Percentiles rank a stretch among this genome's conserved stretches.
phyloP scores from a whole-genome alignment of 2,113 vertebrate species.

The Cercocebus atys region DNA sequence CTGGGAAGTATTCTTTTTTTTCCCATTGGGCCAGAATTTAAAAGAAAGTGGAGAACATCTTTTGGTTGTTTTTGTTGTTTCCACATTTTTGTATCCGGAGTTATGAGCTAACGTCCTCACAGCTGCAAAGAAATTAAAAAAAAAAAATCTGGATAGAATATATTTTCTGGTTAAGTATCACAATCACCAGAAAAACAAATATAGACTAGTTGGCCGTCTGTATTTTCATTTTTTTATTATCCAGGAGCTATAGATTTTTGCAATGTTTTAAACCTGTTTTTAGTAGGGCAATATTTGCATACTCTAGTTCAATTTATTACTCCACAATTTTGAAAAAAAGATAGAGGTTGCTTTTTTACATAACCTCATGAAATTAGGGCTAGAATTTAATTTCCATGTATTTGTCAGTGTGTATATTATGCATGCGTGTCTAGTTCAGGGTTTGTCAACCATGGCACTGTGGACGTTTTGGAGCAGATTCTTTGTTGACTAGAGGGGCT shows the following conservation, averaged over 20 bases:
- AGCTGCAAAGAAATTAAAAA: neutral
- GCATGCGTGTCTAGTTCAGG: rapidly evolving
- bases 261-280: neutral
- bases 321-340: neutral
- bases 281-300: neutral
- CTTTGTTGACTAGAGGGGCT: too few species aligned
- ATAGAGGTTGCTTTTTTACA: neutral
- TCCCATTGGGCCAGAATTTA: neutral
- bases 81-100: neutral
- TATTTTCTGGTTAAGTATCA: neutral
- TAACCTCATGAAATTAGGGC: neutral
- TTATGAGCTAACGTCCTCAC: neutral
- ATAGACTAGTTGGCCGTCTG: neutral
- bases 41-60: neutral
- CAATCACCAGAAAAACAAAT: neutral
- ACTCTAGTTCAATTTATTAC: neutral
- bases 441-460: neutral
- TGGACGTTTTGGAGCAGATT: neutral
- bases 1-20: neutral
- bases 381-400: rapidly evolving
- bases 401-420: rapidly evolving
- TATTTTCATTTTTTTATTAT: too few species aligned
- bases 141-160: neutral
- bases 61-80: neutral
- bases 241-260: neutral